These are phyloP conservation scores for Podiceps cristatus DNA, from an alignment of 2,113 vertebrate genomes.

Conservation along the genomic window DNA sequence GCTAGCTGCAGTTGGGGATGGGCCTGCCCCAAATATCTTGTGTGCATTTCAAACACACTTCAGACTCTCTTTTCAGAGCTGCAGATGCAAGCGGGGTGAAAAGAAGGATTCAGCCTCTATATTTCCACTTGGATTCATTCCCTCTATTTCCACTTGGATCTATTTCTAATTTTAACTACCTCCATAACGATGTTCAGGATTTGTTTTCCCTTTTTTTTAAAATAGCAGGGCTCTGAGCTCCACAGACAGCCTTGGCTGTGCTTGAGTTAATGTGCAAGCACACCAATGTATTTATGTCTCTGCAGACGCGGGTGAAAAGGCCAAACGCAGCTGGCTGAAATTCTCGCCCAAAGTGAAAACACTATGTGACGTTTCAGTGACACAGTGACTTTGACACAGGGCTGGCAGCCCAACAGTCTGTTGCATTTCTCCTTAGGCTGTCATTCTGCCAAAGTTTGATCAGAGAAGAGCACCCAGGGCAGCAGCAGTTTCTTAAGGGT, in stretches of 20 bases:
- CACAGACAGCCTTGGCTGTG: background rate
- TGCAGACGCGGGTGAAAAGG: constrained; percentile 16
- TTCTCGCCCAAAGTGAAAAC: background rate
- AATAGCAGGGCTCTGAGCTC: background rate
- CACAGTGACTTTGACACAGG: background rate
- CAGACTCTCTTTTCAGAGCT: background rate
- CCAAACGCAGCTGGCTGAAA: background rate
- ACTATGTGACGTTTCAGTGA: background rate
- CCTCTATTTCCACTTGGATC: background rate
- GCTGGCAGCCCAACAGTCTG: background rate
- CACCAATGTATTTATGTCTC: background rate
- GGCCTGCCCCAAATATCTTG: background rate
- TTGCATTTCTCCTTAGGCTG: background rate
- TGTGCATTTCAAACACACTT: background rate
- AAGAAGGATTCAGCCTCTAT: background rate
- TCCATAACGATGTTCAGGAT: background rate
- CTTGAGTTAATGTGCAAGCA: background rate
- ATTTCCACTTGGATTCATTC: constrained; percentile 12
- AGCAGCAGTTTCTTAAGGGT: background rate
- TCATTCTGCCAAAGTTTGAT: background rate
- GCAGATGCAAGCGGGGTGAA: background rate
- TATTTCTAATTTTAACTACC: constrained; percentile 46
- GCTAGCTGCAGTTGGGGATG: background rate
- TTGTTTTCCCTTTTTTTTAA: constrained; percentile 3
- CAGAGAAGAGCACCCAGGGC: background rate